These are phyloP conservation scores for Eristalinus sepulchralis DNA, from an alignment of 2,888 invertebrate genomes.

Conservation along the genomic window DNA sequence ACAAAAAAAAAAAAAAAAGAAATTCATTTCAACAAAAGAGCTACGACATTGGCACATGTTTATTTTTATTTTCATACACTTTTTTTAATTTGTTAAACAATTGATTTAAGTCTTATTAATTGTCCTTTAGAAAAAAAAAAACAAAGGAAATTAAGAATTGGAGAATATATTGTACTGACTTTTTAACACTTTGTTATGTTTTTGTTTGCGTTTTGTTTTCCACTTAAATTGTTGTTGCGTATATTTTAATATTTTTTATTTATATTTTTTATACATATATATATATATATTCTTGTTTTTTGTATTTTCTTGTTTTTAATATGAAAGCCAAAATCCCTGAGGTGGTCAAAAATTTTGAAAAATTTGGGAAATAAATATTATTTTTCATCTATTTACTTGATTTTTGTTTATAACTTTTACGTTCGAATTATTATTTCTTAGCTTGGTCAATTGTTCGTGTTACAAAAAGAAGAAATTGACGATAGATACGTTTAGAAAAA, in stretches of 20 bases:
- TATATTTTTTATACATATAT: conserved; percentile 8
- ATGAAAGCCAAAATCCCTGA: conserved; percentile 72
- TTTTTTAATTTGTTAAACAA: conserved; percentile 28
- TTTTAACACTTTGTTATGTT: conserved; percentile 20
- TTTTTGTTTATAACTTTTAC: conserved; percentile 29
- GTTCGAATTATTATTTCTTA: conserved; percentile 17
- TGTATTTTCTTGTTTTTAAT: conserved; percentile 26
- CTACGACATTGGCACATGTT: conserved; percentile 64
- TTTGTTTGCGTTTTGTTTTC: neutral
- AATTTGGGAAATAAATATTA: conserved; percentile 37
- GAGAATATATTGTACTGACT: conserved; percentile 58
- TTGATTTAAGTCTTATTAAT: conserved; percentile 53
- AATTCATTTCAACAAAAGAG: conserved; percentile 38
- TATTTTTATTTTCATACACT: conserved; percentile 15
- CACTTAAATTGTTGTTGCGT: conserved; percentile 30
- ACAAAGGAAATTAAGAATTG: conserved; percentile 24
- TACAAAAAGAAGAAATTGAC: conserved; percentile 47
- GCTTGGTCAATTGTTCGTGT: conserved; percentile 61
- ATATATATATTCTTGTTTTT: neutral
- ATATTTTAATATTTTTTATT: conserved; percentile 30
- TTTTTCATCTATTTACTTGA: conserved; percentile 13
- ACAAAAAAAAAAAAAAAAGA: neutral
- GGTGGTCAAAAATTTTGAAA: conserved; percentile 60
- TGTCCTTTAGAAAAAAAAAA: conserved; percentile 40
- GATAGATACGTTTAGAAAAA: conserved; percentile 50